Conservation (phyloP, 2,888 invertebrate genomes). For the Acleris literana region DNA sequence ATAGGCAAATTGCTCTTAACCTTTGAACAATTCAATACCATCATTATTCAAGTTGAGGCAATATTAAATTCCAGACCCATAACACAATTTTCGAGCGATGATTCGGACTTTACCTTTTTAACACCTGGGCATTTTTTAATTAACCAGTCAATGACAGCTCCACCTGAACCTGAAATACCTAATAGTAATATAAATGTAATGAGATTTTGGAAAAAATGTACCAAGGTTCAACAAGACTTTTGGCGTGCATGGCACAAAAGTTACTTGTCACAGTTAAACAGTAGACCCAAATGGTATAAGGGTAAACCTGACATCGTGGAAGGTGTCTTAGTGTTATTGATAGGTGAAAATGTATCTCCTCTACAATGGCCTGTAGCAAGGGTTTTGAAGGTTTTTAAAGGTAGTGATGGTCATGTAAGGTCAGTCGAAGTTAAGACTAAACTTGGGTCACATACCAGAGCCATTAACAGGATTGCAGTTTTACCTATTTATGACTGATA, state of each 20-base stretch:
- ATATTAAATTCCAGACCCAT: too few species aligned
- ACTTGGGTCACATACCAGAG: too few species aligned
- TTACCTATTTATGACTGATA: too few species aligned
- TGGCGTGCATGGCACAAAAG: constrained; percentile 16
- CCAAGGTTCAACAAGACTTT: constrained; percentile 12
- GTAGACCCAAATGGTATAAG: too few species aligned
- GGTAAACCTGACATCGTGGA: too few species aligned
- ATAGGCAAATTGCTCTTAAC: constrained; percentile 7
- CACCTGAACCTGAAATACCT: constrained; percentile 2
- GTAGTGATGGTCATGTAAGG: constrained; percentile 1
- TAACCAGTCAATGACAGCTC: constrained; percentile 3
- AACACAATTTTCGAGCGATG: constrained; percentile 6
- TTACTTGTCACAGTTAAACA: too few species aligned
- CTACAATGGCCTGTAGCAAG: constrained; percentile 9
- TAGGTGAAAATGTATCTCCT: constrained; percentile 3
- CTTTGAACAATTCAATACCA: constrained; percentile 13
- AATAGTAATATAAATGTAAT: not conserved
- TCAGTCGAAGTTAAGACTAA: too few species aligned
- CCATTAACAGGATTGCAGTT: too few species aligned
- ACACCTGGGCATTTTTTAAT: constrained; percentile 16
- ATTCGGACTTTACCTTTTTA: constrained; percentile 6
- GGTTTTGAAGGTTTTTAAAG: constrained; percentile 2
- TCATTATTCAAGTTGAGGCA: not conserved
- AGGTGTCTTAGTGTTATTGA: constrained; percentile 1
- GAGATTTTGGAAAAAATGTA: constrained; percentile 12